Evolutionary conservation across 53 echinoderm and acorn worm species (phyloP).

Genomic region (Temnopleurus reevesii): DNA sequence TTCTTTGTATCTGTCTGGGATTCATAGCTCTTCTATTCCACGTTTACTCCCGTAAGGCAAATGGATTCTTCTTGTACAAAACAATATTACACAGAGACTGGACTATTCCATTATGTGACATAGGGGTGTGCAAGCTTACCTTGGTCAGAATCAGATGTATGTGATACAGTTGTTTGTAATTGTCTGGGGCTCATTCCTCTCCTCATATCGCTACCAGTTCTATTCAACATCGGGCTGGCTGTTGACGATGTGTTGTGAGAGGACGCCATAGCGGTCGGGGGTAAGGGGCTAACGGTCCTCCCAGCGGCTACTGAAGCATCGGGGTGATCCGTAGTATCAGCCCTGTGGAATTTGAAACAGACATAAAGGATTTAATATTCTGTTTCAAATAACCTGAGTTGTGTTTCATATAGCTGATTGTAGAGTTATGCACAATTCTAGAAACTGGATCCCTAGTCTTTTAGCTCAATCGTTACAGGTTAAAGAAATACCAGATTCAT

Average conservation of each 20-base stretch:
- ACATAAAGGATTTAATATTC: background rate
- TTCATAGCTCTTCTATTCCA: too few species aligned
- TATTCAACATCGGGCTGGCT: conserved; percentile 37
- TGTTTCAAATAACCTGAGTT: background rate
- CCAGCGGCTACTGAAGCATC: background rate
- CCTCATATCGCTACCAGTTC: conserved; percentile 47
- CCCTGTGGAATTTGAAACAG: background rate
- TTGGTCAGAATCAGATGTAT: conserved; percentile 86
- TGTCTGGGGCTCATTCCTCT: conserved; percentile 64
- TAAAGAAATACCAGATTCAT: too few species aligned
- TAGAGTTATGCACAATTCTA: too few species aligned
- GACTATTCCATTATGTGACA: background rate
- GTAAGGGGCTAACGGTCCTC: conserved; percentile 58
- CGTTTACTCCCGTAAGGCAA: too few species aligned
- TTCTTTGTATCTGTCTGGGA: too few species aligned
- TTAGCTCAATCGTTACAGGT: too few species aligned
- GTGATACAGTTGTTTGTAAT: conserved; percentile 18
- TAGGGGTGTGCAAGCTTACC: conserved; percentile 58
- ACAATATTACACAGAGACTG: too few species aligned
- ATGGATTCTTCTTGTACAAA: too few species aligned
- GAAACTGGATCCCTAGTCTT: too few species aligned
- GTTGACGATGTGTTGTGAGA: conserved; percentile 40
- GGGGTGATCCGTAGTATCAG: background rate
- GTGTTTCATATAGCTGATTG: too few species aligned
- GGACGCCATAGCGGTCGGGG: conserved; percentile 22